Conservation (phyloP, 1,140 invertebrate species). For the Coptotermes formosanus region DNA sequence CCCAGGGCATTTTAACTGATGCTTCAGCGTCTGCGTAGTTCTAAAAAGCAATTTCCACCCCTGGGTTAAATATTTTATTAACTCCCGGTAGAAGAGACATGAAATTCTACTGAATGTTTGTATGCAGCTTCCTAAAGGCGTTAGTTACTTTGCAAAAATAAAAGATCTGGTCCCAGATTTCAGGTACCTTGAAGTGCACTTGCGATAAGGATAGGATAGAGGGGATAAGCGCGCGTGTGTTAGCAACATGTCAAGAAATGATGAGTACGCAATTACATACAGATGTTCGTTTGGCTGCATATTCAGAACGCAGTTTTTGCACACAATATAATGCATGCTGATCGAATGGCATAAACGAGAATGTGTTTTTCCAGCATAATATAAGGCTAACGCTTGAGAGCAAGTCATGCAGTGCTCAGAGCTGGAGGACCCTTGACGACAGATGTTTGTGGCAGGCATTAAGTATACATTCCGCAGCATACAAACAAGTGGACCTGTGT, state of each 20-base stretch:
- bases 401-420: neutral
- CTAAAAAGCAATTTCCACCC: no score
- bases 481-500: neutral
- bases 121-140: no score
- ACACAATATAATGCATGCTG: neutral
- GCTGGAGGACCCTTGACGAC: neutral
- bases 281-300: neutral
- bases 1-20: no score
- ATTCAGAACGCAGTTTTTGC: neutral
- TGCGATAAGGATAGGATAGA: no score
- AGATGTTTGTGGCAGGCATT: neutral
- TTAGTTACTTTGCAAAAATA: no score
- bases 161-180: no score
- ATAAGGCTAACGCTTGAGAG: neutral
- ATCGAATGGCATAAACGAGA: neutral
- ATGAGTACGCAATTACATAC: neutral
- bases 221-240: no score
- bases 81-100: no score
- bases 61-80: no score
- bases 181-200: no score
- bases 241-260: neutral
- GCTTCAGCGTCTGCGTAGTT: no score
- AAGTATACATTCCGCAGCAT: neutral
- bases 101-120: no score
- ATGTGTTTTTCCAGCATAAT: conserved; percentile 5